Evolutionary conservation across 2,888 invertebrate genomes (phyloP).

Genomic region (Calameuta idolon): DNA sequence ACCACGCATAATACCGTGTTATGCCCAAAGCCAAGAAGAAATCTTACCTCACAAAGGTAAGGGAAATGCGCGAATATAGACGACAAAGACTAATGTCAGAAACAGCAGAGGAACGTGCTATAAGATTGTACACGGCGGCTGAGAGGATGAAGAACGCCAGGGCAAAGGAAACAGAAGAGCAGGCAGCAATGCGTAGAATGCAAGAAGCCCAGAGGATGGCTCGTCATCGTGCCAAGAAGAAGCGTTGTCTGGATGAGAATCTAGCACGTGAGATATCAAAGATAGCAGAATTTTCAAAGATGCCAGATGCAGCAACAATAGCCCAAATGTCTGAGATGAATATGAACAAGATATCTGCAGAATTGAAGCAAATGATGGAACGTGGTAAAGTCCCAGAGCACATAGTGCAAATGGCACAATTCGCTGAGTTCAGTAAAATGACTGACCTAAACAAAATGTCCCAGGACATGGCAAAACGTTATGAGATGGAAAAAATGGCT

Average conservation of each 20-base stretch:
- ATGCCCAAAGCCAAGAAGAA: conserved; percentile 40
- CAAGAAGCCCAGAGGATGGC: conserved; percentile 65
- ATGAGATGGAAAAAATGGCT: conserved; percentile 65
- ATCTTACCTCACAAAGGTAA: conserved; percentile 48
- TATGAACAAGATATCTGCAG: conserved; percentile 66
- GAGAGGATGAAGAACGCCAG: conserved; percentile 64
- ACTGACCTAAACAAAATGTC: conserved; percentile 62
- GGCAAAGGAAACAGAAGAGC: conserved; percentile 62
- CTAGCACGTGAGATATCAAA: conserved; percentile 64
- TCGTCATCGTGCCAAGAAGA: conserved; percentile 63
- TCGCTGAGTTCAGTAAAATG: conserved; percentile 65
- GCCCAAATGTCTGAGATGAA: conserved; percentile 65
- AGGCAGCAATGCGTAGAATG: conserved; percentile 61
- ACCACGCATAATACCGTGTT: conserved; percentile 30
- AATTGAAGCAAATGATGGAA: conserved; percentile 65
- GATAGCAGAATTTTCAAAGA: conserved; percentile 63
- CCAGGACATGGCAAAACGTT: conserved; percentile 61
- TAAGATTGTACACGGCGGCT: conserved; percentile 54
- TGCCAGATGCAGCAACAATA: conserved; percentile 61
- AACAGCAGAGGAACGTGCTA: conserved; percentile 58
- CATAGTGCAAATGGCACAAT: conserved; percentile 65
- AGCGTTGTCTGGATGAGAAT: conserved; percentile 63
- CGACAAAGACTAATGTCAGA: conserved; percentile 54
- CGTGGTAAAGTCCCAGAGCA: conserved; percentile 65
- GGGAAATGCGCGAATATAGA: conserved; percentile 52